Percentiles rank a stretch among this genome's conserved stretches.
Evolutionary conservation across 2,888 invertebrate species (phyloP).

Genomic region (Dasypolia templi): DNA sequence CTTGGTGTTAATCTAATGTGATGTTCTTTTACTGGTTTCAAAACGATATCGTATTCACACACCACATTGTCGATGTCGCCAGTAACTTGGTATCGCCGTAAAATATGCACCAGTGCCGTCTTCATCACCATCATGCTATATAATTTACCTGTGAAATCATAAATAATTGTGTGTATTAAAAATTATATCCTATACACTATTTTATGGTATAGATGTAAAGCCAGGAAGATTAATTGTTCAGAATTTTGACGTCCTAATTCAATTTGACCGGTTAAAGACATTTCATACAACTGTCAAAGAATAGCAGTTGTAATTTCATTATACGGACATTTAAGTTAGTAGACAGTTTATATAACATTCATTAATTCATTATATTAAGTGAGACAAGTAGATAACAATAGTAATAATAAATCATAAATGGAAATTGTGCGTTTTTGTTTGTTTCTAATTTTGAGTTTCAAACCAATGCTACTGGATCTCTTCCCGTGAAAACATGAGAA

Average conservation of each 20-base stretch:
- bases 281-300: too few species aligned
- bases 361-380: too few species aligned
- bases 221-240: too few species aligned
- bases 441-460: neutral
- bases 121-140: constrained; percentile 34
- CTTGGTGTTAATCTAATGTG: constrained; percentile 8
- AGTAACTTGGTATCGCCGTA: constrained; percentile 11
- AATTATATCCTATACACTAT: too few species aligned
- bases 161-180: neutral
- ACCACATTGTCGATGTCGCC: constrained; percentile 16
- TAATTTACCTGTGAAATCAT: constrained; percentile 19
- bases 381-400: too few species aligned
- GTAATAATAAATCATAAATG: too few species aligned
- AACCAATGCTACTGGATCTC: neutral
- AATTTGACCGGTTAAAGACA: too few species aligned
- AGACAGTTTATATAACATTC: neutral
- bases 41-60: constrained; percentile 5
- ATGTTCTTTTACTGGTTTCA: constrained; percentile 19
- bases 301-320: too few species aligned
- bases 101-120: constrained; percentile 18
- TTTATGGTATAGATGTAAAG: too few species aligned
- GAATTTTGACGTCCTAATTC: too few species aligned
- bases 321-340: neutral
- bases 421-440: neutral
- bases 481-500: neutral